Evolutionary conservation across 2,797 vertebrate species (phyloP), one percentile per base, ranked within the genome.

Genomic region (Neopelma chrysocephalum): DNA sequence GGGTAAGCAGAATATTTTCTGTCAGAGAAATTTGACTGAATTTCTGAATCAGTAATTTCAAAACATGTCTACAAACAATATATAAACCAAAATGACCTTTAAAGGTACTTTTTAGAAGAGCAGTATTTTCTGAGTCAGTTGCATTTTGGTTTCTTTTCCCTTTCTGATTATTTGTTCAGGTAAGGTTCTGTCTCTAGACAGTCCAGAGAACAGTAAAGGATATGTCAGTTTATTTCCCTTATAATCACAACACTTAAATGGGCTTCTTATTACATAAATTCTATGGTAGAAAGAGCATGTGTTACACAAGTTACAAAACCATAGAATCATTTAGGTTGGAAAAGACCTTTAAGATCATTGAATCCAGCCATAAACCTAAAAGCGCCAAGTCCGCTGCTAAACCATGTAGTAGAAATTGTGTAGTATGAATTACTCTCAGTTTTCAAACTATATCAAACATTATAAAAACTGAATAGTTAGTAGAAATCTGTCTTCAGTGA

Each of bases 101-200:
- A 64, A 20, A 53, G 27, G 10, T 38, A 73, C 58, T 51, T 38
- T 22, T 76, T 60, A 77, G 32, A 78, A 58, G 15, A 72, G 15
- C 13, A 45, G 2, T 51, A 57, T 70, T 70, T 88, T 86, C 69
- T 61, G 27, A 69, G 47, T 65, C 15, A 80, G 16, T 48, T 12
- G 5, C 1, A 0, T 21, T 62, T 20, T 18, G 3, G 26, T 15
- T 7, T 34, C 66, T 53, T 51, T 38, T 76, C 57, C 9, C 4
- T 36, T 89, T 73, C 38, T 81, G 12, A 54, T 38, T 58, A 66
- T 66, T 73, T 73, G 2, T 61, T 79, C 5, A 7, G 19, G 19
- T 50, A 70, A 47, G 14, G 26, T 26, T 69, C 29, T 68, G 40
- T 31, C 20, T 64, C 10, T 7, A 56, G 26, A n/a, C 4, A 54